Evolutionary conservation across 2,113 vertebrate species (phyloP).

Genomic region (Tetrao urogallus): DNA sequence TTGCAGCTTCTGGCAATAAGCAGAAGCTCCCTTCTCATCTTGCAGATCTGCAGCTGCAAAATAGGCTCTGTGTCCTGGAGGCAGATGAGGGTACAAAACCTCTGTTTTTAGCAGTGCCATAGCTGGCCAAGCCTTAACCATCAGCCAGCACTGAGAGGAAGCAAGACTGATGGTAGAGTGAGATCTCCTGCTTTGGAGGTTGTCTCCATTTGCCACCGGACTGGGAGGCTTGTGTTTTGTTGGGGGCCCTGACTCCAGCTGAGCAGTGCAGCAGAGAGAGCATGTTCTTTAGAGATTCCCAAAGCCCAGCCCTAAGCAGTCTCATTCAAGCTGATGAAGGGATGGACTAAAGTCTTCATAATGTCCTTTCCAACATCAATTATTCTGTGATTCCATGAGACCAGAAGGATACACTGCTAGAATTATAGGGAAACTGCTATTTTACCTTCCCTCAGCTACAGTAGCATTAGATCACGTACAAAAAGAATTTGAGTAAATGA

Average conservation of each 20-base stretch:
- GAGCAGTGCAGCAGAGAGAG: neutral
- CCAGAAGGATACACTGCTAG: neutral
- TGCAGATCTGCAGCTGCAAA: neutral
- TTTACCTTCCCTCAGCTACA: neutral
- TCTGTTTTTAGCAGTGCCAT: neutral
- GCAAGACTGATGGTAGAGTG: neutral
- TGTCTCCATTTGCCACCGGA: neutral
- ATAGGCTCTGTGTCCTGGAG: neutral
- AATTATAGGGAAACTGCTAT: neutral
- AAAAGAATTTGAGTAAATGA: constrained; percentile 19
- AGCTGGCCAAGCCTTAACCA: neutral
- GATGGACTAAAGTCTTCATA: neutral
- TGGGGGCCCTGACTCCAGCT: rapidly evolving
- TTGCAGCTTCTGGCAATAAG: neutral
- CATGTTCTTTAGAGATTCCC: neutral
- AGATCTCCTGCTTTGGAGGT: neutral
- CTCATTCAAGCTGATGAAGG: neutral
- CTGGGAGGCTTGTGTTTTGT: neutral
- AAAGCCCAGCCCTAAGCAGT: neutral
- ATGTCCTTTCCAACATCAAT: neutral
- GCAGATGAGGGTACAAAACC: neutral
- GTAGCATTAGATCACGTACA: neutral
- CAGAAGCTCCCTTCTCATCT: neutral
- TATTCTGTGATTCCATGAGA: neutral
- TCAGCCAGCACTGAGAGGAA: neutral